phyloP scores from a whole-genome alignment of 2,888 invertebrate genomes.

The Philonicus albiceps region DNA sequence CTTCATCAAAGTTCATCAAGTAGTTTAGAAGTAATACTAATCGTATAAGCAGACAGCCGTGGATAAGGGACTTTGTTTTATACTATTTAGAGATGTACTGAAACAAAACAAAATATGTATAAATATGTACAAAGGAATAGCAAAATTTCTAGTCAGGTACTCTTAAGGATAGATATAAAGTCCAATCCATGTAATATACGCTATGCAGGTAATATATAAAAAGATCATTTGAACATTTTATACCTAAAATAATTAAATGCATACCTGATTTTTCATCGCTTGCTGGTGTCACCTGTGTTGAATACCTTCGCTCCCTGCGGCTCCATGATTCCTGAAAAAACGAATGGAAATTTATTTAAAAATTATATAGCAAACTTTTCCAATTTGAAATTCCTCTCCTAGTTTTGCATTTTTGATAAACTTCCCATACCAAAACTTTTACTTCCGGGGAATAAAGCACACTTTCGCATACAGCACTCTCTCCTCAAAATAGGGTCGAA shows the following conservation, averaged over 20 bases:
- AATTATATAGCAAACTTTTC: neutral
- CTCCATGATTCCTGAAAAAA: slow-evolving; percentile 71
- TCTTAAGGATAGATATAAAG: too few relatives aligned
- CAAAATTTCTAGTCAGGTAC: too few relatives aligned
- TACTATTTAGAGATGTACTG: too few relatives aligned
- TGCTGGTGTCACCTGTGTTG: slow-evolving; percentile 57
- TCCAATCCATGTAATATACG: too few relatives aligned
- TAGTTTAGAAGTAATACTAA: too few relatives aligned
- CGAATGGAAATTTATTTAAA: slow-evolving; percentile 45
- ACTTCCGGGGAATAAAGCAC: neutral
- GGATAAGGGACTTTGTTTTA: too few relatives aligned
- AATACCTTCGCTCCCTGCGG: slow-evolving; percentile 66
- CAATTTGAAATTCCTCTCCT: neutral
- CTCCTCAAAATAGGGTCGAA: neutral
- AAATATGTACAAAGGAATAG: too few relatives aligned
- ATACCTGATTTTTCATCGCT: slow-evolving; percentile 51
- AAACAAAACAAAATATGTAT: too few relatives aligned
- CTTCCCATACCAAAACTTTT: neutral
- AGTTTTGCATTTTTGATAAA: neutral
- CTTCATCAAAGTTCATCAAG: too few relatives aligned
- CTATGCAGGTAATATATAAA: neutral
- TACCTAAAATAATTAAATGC: slow-evolving; percentile 2
- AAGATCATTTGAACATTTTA: neutral
- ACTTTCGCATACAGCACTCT: neutral
- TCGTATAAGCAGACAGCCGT: too few relatives aligned